A percentile compares a stretch with the other conserved stretches of the same genome.
These are phyloP conservation scores for Scolanthus callimorphus DNA, from an alignment of 92 coral and sea anemone species.

Conservation along the genomic window DNA sequence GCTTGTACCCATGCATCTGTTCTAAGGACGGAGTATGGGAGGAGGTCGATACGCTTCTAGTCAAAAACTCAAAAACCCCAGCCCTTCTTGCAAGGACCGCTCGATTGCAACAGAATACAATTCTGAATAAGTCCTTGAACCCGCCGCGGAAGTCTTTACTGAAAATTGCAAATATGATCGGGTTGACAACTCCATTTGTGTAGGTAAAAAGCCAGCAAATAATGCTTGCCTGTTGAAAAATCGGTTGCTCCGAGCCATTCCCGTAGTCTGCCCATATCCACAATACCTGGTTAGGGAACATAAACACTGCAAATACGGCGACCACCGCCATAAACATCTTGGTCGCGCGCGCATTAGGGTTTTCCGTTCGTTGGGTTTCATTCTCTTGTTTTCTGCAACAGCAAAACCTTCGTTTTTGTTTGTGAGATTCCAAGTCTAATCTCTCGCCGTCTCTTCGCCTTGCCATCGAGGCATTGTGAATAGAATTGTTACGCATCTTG, in stretches of 20 bases:
- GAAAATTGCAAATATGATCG: conserved; percentile 75
- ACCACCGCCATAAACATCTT: conserved; percentile 94
- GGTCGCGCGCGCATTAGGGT: conserved; percentile 80
- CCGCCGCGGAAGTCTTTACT: conserved; percentile 85
- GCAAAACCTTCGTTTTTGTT: background rate
- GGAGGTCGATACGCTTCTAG: background rate
- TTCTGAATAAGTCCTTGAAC: conserved; percentile 48
- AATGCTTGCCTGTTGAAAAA: conserved; percentile 48
- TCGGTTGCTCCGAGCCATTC: conserved; percentile 42
- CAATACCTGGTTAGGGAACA: conserved; percentile 88
- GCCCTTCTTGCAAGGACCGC: background rate
- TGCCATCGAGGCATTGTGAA: background rate
- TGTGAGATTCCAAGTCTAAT: background rate
- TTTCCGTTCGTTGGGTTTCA: conserved; percentile 16
- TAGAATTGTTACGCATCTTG: conserved; percentile 37
- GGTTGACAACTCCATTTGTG: conserved; percentile 89
- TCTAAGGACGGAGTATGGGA: too few relatives aligned
- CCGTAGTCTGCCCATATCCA: conserved; percentile 96
- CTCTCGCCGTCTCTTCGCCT: background rate
- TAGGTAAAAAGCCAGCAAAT: conserved; percentile 87
- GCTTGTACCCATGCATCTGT: too few relatives aligned
- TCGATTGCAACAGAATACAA: conserved; percentile 23
- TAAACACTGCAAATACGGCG: conserved; percentile 80
- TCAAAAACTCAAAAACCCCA: background rate
- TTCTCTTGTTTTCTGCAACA: background rate